Evolutionary conservation across 2,113 vertebrate genomes (phyloP), one percentile per base, ranked within the genome.

Genomic region (Tragelaphus imberbis): DNA sequence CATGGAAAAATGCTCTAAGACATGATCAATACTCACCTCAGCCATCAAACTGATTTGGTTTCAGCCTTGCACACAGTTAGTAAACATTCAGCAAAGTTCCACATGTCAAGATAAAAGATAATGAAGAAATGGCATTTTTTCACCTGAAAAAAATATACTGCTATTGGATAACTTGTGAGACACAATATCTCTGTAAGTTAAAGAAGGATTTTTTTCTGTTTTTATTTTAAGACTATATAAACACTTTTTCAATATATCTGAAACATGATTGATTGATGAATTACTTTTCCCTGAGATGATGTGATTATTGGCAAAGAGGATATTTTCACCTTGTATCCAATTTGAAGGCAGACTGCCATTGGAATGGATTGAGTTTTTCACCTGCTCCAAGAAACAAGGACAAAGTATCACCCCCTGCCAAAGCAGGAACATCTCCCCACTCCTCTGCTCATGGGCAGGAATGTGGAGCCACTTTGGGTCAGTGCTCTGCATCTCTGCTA

Each of bases 11-110:
- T 84, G 44, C 61, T 47, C 1, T 7, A 91, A 91, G 92, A 88
- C 47, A 75, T 91, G 84, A 98, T 96, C 98, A 97, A 3, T 84
- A 96, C 88, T 97, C 58, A 96, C 59, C 79, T 25, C 81, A 95
- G 84, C 65, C 82, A 97, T 97, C 97, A 97, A 91, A 97, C 94
- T 5, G 53, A 96, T 98, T 96, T 96, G 92, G 91, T 96, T 58
- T 95, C 30, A 71, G 53, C 13, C 71, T 82, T 92, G 85, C 84
- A 79, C 97, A 94, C 88, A 97, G 97, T 90, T 94, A 95, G 98
- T 93, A 95, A 98, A 98, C 81, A 97, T 91, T 86, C 61, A 93
- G 59, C 3, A 59, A 90, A 79, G 86, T 53, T 95, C 85, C 94
- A 91, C 55, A 87, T 96, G 89, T 44, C 40, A 44, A 44, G 40